Conservation (phyloP, 2,888 invertebrate species). For the Synanthedon vespiformis region DNA sequence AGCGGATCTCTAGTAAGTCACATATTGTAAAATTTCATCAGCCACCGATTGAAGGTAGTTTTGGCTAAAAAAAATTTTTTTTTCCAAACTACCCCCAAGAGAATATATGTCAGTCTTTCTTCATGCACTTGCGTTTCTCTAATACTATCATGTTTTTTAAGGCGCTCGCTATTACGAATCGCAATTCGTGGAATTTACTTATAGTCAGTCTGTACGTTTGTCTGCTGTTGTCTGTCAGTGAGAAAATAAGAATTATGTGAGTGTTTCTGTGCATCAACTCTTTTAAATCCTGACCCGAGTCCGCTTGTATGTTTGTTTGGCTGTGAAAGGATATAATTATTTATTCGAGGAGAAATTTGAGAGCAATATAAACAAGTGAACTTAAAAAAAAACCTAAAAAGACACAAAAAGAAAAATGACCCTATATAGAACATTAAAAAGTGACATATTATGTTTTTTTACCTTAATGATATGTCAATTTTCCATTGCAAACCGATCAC, state of each 20-base stretch:
- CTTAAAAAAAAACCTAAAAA: background rate
- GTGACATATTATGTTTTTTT: background rate
- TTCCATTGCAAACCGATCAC: constrained; percentile 44
- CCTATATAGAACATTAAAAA: too few species aligned
- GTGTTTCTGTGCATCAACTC: constrained; percentile 33
- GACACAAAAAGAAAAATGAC: too few species aligned
- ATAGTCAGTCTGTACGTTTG: constrained; percentile 33
- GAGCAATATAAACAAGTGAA: background rate
- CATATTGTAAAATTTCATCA: too few species aligned
- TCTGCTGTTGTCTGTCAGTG: constrained; percentile 31
- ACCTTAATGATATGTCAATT: constrained; percentile 54
- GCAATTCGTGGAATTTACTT: constrained; percentile 44
- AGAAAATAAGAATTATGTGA: constrained; percentile 29
- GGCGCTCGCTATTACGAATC: constrained; percentile 41
- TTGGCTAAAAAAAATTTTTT: too few species aligned
- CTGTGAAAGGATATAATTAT: constrained; percentile 25
- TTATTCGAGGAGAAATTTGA: background rate
- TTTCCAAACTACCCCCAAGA: constrained; percentile 13
- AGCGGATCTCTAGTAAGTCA: too few species aligned
- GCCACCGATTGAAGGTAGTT: too few species aligned
- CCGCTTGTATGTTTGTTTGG: constrained; percentile 32
- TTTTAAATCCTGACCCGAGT: constrained; percentile 18
- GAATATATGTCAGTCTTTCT: constrained; percentile 32
- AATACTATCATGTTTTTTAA: constrained; percentile 50
- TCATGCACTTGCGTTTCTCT: constrained; percentile 54